phyloP scores from a whole-genome alignment of 1,140 invertebrate species.

The Drosophila sproati region DNA sequence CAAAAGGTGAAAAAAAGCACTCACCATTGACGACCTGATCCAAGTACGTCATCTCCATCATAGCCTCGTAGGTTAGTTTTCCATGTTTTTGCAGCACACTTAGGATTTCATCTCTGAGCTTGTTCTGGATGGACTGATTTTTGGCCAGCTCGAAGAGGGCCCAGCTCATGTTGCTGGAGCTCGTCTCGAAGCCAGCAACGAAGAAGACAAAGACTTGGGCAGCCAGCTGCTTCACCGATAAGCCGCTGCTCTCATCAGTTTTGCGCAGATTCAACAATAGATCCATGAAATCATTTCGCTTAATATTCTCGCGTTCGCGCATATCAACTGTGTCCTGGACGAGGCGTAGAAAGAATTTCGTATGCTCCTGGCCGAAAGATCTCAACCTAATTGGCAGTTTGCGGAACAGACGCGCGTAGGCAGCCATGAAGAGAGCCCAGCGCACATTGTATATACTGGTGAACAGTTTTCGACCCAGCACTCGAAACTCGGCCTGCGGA shows the following conservation, averaged over 20 bases:
- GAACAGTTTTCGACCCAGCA: slow-evolving; percentile 20
- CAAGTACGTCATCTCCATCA: slow-evolving; percentile 82
- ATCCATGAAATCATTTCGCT: slow-evolving; percentile 86
- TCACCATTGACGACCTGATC: slow-evolving; percentile 72
- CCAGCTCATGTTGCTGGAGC: slow-evolving; percentile 85
- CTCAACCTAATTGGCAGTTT: slow-evolving; percentile 4
- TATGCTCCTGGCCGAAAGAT: slow-evolving; percentile 4
- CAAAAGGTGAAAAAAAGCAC: not conserved
- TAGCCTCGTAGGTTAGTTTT: slow-evolving; percentile 67
- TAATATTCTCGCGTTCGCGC: slow-evolving; percentile 84
- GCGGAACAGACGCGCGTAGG: slow-evolving; percentile 6
- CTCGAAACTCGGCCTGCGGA: slow-evolving; percentile 85
- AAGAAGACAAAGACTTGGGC: slow-evolving; percentile 86
- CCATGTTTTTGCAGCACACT: slow-evolving; percentile 84
- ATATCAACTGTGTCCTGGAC: slow-evolving; percentile 84
- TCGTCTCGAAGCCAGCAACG: slow-evolving; percentile 87
- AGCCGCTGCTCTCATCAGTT: slow-evolving; percentile 45
- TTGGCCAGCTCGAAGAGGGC: slow-evolving; percentile 85
- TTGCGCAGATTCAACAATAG: slow-evolving; percentile 85
- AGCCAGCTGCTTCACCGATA: slow-evolving; percentile 54
- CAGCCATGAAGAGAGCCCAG: slow-evolving; percentile 23
- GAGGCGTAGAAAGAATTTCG: slow-evolving; percentile 84
- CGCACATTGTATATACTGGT: slow-evolving; percentile 2
- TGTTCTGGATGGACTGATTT: slow-evolving; percentile 85
- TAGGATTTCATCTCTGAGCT: slow-evolving; percentile 83